A percentile compares a stretch with the other conserved stretches of the same genome.
These are phyloP conservation scores for Chionomys nivalis DNA, from an alignment of 2,113 vertebrate species.

Conservation along the genomic window DNA sequence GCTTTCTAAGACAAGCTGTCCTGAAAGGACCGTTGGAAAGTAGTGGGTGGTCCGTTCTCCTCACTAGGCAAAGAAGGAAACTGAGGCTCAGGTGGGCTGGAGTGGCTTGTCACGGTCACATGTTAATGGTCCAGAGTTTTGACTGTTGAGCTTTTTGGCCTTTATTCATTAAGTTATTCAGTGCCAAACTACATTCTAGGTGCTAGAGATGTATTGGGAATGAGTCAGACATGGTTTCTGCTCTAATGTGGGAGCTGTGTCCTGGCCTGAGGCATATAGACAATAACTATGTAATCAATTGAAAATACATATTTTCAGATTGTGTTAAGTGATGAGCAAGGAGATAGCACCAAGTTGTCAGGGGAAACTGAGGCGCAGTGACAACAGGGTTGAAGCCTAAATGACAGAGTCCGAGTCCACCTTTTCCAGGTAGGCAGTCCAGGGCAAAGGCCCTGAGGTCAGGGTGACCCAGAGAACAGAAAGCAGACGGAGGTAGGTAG, in stretches of 20 bases:
- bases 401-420: background rate
- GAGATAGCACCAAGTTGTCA: background rate
- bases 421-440: background rate
- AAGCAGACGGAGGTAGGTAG: background rate
- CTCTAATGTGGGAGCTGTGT: background rate
- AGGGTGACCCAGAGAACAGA: background rate
- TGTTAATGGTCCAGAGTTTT: constrained; percentile 15
- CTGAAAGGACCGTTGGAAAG: constrained; percentile 28
- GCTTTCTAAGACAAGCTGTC: constrained; percentile 53
- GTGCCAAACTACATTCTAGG: background rate
- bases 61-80: constrained; percentile 38
- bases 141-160: background rate
- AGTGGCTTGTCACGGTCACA: background rate
- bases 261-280: constrained; percentile 24
- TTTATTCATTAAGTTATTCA: constrained; percentile 35
- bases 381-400: background rate
- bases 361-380: background rate
- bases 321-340: background rate
- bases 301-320: constrained; percentile 13
- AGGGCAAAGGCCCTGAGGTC: constrained; percentile 43
- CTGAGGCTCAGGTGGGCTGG: constrained; percentile 11
- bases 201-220: background rate
- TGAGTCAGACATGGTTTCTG: background rate
- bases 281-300: background rate
- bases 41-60: background rate